Evolutionary conservation across 1,140 invertebrate species (phyloP).

Genomic region (Drosophila melanogaster): Release_6_plus_ISO1_MT NT_037436.4:2548501-2549000

Average conservation of each 20-base stretch:
- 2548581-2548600: background rate
- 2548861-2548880: background rate
- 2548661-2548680: slow-evolving; percentile 7
- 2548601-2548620: no score
- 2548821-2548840: slow-evolving; percentile 16
- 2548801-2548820: slow-evolving; percentile 60
- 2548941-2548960: slow-evolving; percentile 62
- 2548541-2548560: slow-evolving; percentile 37
- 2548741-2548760: slow-evolving; percentile 2
- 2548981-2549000: slow-evolving; percentile 47
- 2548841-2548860: slow-evolving; percentile 2
- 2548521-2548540: slow-evolving; percentile 32
- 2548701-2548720: slow-evolving; percentile 33
- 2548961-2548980: slow-evolving; percentile 36
- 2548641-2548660: background rate
- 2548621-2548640: no score
- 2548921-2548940: slow-evolving; percentile 46
- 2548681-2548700: slow-evolving; percentile 8
- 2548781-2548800: slow-evolving; percentile 70
- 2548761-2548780: slow-evolving; percentile 15
- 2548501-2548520: slow-evolving; percentile 67
- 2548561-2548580: slow-evolving; percentile 16
- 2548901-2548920: slow-evolving; percentile 16
- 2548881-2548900: background rate
- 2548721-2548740: slow-evolving; percentile 61